Conservation (phyloP, 2,113 vertebrate genomes). For the Barbus barbus region DNA sequence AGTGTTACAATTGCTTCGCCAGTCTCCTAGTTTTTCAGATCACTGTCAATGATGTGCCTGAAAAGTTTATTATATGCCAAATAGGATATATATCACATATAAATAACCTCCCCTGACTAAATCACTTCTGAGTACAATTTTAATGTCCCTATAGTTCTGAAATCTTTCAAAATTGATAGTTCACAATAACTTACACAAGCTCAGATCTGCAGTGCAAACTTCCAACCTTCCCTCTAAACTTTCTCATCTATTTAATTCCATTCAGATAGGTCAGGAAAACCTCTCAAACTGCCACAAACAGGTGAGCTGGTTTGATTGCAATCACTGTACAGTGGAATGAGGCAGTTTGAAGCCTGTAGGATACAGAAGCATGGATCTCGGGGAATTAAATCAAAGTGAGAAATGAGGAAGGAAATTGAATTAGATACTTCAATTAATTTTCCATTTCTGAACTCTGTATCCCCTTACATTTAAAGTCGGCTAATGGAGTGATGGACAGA, state of each 20-base stretch:
- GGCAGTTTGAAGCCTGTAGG: conserved; percentile 7
- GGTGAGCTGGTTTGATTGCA: neutral
- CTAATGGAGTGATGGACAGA: conserved; percentile 44
- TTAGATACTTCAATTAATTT: conserved; percentile 51
- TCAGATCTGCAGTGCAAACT: too few relatives aligned
- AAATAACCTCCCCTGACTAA: neutral
- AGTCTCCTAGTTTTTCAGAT: neutral
- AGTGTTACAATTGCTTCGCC: neutral
- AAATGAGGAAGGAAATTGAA: conserved; percentile 49
- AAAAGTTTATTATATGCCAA: neutral
- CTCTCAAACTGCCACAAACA: neutral
- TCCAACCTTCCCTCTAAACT: neutral
- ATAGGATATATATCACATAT: neutral
- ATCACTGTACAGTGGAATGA: neutral
- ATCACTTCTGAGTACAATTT: neutral
- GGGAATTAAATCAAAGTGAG: conserved; percentile 37
- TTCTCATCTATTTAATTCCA: neutral
- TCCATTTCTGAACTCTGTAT: conserved; percentile 12
- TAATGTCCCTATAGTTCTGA: neutral
- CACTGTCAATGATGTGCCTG: neutral
- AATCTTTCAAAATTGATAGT: neutral
- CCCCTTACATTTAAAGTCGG: neutral
- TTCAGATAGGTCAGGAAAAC: neutral
- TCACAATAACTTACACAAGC: neutral
- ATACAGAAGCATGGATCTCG: neutral